These are phyloP conservation scores for Aulostomus chinensis DNA, from an alignment of 2,797 vertebrate species.

Conservation along the genomic window DNA sequence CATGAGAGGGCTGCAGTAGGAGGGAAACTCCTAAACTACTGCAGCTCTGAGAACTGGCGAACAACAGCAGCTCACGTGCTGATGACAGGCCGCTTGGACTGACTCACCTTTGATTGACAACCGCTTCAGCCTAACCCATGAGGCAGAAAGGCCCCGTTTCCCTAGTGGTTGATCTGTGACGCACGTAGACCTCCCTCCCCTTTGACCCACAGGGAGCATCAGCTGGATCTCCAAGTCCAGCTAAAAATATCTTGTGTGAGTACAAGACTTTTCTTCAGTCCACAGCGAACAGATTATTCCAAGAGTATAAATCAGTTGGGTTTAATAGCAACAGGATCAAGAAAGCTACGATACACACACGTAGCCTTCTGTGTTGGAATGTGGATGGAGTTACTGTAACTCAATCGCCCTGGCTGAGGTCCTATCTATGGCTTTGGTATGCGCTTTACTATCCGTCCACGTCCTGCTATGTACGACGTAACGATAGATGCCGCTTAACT, in stretches of 20 bases:
- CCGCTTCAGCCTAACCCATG: conserved; percentile 13
- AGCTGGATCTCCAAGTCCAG: conserved; percentile 20
- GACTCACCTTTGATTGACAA: conserved; percentile 31
- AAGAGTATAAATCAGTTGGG: too few species aligned
- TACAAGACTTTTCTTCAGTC: too few species aligned
- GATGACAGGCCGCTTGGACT: conserved; percentile 16
- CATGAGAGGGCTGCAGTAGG: conserved; percentile 19
- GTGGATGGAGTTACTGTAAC: conserved; percentile 58
- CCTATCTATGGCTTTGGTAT: conserved; percentile 50
- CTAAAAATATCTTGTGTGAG: too few species aligned
- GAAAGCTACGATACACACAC: too few species aligned
- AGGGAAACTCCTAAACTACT: conserved; percentile 20
- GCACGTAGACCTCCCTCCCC: too few species aligned
- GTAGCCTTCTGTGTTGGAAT: conserved; percentile 27
- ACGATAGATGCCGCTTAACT: conserved; percentile 22
- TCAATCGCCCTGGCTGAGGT: conserved; percentile 31
- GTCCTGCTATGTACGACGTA: too few species aligned
- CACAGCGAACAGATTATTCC: too few species aligned
- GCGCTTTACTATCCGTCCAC: conserved; percentile 22
- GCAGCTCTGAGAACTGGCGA: not conserved
- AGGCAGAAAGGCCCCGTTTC: not conserved
- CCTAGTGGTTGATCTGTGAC: too few species aligned
- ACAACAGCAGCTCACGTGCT: conserved; percentile 7
- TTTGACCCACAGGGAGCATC: conserved; percentile 11
- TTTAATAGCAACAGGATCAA: too few species aligned